A percentile compares a stretch with the other conserved stretches of the same genome.
These are phyloP conservation scores for Herminia tarsipennalis DNA, from an alignment of 2,888 invertebrate genomes.

Conservation along the genomic window DNA sequence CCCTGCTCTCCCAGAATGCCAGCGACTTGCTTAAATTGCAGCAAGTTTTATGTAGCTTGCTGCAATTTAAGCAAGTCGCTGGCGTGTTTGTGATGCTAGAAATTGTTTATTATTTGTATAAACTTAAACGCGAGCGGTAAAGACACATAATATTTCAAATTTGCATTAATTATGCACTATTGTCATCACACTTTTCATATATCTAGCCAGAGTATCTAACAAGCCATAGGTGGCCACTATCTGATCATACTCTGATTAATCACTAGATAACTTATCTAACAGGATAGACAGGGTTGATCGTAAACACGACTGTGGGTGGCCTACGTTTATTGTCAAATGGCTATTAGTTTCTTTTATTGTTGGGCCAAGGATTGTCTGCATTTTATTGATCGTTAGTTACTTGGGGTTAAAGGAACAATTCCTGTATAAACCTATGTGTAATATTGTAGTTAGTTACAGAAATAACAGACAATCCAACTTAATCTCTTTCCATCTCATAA, in stretches of 20 bases:
- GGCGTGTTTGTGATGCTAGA: too few species aligned
- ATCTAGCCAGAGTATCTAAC: slow-evolving; percentile 10
- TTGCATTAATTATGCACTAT: too few species aligned
- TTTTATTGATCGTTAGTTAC: slow-evolving; percentile 2
- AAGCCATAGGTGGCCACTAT: slow-evolving; percentile 35
- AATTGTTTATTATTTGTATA: too few species aligned
- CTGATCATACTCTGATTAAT: slow-evolving; percentile 41
- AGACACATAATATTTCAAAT: too few species aligned
- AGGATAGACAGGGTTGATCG: slow-evolving; percentile 25
- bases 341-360: slow-evolving; percentile 19
- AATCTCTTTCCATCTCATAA: too few species aligned
- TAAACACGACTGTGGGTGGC: slow-evolving; percentile 37
- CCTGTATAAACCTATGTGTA: neutral
- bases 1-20: too few species aligned
- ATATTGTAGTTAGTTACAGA: neutral
- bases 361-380: slow-evolving; percentile 3
- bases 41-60: too few species aligned
- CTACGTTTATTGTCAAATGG: slow-evolving; percentile 26
- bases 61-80: too few species aligned
- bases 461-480: too few species aligned
- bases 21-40: too few species aligned
- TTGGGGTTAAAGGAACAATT: neutral
- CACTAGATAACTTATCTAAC: slow-evolving; percentile 32
- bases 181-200: slow-evolving; percentile 1
- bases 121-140: too few species aligned